Conservation (phyloP, 2,797 vertebrate genomes). For the Pipistrellus nathusii region DNA sequence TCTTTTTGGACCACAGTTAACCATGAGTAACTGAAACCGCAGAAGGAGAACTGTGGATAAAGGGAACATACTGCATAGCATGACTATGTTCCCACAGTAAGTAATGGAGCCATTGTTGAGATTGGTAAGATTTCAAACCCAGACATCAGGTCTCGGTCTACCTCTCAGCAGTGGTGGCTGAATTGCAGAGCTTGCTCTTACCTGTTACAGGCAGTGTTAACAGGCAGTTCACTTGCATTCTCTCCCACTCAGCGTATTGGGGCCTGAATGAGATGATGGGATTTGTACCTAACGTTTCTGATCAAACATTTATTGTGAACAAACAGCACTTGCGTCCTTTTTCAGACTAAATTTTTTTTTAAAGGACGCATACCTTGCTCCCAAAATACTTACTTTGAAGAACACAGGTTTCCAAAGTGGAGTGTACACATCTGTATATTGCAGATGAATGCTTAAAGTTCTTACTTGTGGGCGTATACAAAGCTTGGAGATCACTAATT, state of each 20-base stretch:
- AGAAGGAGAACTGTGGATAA: not conserved
- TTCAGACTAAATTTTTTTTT: not conserved
- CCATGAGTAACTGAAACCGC: not conserved
- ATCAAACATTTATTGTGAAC: not conserved
- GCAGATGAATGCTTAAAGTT: not conserved
- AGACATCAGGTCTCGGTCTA: not conserved
- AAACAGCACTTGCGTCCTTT: slow-evolving; percentile 13
- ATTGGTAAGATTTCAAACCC: not conserved
- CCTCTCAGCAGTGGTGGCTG: not conserved
- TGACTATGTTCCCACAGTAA: not conserved
- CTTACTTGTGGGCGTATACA: not conserved
- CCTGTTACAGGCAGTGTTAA: not conserved
- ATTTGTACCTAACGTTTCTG: not conserved
- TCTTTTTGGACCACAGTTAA: not conserved
- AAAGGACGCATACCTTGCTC: not conserved
- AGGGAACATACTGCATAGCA: too few species aligned
- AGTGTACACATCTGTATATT: not conserved
- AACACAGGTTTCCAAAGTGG: not conserved
- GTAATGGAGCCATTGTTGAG: not conserved
- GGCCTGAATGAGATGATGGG: not conserved
- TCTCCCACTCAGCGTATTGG: not conserved
- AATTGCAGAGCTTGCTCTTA: not conserved
- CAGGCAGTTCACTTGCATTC: not conserved
- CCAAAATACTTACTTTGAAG: not conserved
- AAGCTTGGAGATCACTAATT: not conserved